Percentiles rank a stretch among this genome's conserved stretches.
Evolutionary conservation across 2,888 invertebrate genomes (phyloP).

Genomic region (Nemurella pictetii): DNA sequence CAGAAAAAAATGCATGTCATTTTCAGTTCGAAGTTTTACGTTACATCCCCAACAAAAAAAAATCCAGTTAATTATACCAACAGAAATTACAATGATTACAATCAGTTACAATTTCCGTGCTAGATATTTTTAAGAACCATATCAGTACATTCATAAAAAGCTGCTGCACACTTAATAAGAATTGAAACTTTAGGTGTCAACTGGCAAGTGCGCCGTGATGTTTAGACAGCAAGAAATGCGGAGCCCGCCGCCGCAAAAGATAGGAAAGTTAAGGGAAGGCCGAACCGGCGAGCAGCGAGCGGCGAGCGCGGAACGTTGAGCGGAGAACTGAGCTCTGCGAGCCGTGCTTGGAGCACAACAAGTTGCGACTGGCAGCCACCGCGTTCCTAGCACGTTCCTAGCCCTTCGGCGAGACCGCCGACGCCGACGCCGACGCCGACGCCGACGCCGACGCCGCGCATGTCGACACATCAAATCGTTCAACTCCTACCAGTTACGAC

Average conservation of each 20-base stretch:
- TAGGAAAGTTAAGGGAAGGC: not conserved
- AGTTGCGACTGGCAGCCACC: not conserved
- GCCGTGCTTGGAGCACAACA: not conserved
- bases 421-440: not conserved
- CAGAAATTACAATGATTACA: too few relatives aligned
- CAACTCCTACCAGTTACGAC: not conserved
- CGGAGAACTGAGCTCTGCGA: too few relatives aligned
- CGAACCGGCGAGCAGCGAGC: not conserved
- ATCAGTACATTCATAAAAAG: not conserved
- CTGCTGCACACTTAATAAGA: not conserved
- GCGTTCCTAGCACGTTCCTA: not conserved
- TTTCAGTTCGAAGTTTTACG: not conserved
- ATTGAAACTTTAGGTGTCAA: not conserved
- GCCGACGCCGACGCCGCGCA: not conserved
- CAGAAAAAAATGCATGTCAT: too few relatives aligned
- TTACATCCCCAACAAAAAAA: not conserved
- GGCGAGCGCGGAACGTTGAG: too few relatives aligned
- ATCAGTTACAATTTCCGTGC: too few relatives aligned
- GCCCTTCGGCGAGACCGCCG: not conserved
- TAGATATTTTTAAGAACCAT: too few relatives aligned
- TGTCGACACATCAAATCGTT: not conserved
- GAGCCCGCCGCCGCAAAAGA: slow-evolving; percentile 3
- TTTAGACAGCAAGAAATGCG: not conserved
- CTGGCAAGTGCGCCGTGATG: not conserved
- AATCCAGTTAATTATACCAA: too few relatives aligned